Evolutionary conservation across 2,113 vertebrate species (phyloP).

Genomic region (Limnothrissa miodon): DNA sequence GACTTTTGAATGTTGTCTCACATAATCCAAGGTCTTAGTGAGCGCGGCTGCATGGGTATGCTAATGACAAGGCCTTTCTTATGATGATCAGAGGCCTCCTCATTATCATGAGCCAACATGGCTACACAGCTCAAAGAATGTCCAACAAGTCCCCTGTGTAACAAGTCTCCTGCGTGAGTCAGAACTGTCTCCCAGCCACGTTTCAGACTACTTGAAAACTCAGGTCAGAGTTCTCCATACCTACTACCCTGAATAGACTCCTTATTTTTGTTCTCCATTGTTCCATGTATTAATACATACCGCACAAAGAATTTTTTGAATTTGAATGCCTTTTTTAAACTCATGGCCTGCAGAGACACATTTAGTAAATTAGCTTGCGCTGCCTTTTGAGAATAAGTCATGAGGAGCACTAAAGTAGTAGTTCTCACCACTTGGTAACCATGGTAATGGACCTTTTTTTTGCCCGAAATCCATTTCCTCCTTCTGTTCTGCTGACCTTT

Average conservation of each 20-base stretch:
- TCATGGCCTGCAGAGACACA: background rate
- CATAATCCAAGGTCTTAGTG: conserved; percentile 22
- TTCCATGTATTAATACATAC: background rate
- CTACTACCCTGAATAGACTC: background rate
- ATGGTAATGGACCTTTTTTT: conserved; percentile 48
- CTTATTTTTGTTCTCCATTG: background rate
- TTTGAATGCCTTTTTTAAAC: background rate
- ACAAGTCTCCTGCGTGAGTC: background rate
- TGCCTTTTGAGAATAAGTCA: conserved; percentile 1
- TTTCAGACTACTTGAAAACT: background rate
- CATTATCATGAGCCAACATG: conserved; percentile 60
- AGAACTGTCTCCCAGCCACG: background rate
- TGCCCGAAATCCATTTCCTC: conserved; percentile 49
- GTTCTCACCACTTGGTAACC: conserved; percentile 54
- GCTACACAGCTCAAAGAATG: background rate
- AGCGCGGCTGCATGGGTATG: conserved; percentile 45
- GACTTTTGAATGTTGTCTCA: conserved; percentile 24
- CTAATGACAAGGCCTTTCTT: conserved; percentile 55
- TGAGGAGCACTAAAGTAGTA: conserved; percentile 31
- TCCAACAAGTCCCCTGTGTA: conserved; percentile 10
- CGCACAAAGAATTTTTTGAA: background rate
- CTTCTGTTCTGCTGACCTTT: conserved; percentile 55
- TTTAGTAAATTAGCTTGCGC: background rate
- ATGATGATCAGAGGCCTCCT: conserved; percentile 57
- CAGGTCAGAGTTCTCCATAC: background rate